Evolutionary conservation across 2,113 vertebrate genomes (phyloP).

Genomic region (Opisthocomus hoazin): DNA sequence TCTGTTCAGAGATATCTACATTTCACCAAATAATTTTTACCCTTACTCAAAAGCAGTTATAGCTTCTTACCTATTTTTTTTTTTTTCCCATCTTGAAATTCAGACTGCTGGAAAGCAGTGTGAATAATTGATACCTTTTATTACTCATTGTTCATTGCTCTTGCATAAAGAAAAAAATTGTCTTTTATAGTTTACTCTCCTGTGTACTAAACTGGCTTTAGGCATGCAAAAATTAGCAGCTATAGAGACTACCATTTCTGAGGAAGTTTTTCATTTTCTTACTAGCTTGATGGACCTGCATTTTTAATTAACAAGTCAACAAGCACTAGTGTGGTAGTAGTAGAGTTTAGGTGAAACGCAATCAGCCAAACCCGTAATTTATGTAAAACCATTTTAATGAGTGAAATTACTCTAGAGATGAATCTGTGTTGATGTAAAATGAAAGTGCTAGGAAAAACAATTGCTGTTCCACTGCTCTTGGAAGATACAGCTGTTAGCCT

Average conservation of each 20-base stretch:
- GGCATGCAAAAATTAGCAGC: slow-evolving; percentile 45
- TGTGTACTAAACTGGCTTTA: slow-evolving; percentile 24
- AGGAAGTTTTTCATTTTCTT: background rate
- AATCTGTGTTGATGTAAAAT: background rate
- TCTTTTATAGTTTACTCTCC: slow-evolving; percentile 55
- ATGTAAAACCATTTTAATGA: background rate
- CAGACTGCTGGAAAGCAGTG: slow-evolving; percentile 54
- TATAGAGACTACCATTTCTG: background rate
- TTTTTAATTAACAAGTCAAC: slow-evolving; percentile 57
- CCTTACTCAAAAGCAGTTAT: background rate
- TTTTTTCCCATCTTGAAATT: background rate
- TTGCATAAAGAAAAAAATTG: slow-evolving; percentile 62
- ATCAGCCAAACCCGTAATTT: background rate
- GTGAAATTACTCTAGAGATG: background rate
- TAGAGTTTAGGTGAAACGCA: background rate
- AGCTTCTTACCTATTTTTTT: background rate
- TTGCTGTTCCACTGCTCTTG: background rate
- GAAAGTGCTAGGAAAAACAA: background rate
- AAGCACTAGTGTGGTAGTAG: background rate
- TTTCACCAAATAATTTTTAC: background rate
- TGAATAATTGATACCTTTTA: slow-evolving; percentile 72
- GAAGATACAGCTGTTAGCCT: background rate
- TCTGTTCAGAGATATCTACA: background rate
- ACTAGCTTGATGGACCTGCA: slow-evolving; percentile 35
- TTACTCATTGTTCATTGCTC: slow-evolving; percentile 57